Base-by-base conservation (phyloP, 2,888 invertebrate genomes). In the Lithophane socia region DNA sequence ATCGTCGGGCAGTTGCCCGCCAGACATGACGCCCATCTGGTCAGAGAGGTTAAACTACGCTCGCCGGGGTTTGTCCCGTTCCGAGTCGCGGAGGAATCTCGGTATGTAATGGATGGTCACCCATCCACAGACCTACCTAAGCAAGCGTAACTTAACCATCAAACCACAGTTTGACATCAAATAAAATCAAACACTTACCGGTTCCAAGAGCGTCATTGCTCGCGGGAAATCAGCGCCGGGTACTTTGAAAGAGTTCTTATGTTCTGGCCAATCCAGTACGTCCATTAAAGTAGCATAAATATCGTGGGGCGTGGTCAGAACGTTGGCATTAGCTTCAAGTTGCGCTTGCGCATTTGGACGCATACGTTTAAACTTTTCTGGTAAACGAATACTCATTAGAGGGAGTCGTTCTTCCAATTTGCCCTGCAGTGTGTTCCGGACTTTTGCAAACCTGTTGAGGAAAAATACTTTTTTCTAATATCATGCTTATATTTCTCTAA, bases 331-430 rank as follows among this genome's bases (percentile, higher is more conserved):
- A 2, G 92, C 94, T 56, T 97, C 91, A 84, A 98, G 97, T 86
- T 98, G 98, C 0, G 93, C 93, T 81, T 97, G 97, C 21, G 97
- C 97, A 21, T 94, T 91, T 0, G 98, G 97, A 87, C 98, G 97
- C 12, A 95, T 93, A 16, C 95, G 94, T 82, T 97, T 97, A 84
- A 99, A 97, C 92, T 97, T 97, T 0, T 97, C 94, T 0, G 99
- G 99, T 88, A 99, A 97, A 0, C 97, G 95, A 73, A 99, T 97
- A 0, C 98, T 98, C 93, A 99, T 98, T 88, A 99, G 98, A 0
- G 99, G 99, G 77, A 99, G 92, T 1, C 99, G 97, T 92, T 99
- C 99, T 90, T 99, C 99, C 77, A 98, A 97, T 93, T 99, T 99
- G 0, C 99, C 99, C 93, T 99, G 99, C 10, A 98, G 96, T 0